These are phyloP conservation scores for Sitta europaea DNA, from an alignment of 2,113 vertebrate species.

Conservation along the genomic window DNA sequence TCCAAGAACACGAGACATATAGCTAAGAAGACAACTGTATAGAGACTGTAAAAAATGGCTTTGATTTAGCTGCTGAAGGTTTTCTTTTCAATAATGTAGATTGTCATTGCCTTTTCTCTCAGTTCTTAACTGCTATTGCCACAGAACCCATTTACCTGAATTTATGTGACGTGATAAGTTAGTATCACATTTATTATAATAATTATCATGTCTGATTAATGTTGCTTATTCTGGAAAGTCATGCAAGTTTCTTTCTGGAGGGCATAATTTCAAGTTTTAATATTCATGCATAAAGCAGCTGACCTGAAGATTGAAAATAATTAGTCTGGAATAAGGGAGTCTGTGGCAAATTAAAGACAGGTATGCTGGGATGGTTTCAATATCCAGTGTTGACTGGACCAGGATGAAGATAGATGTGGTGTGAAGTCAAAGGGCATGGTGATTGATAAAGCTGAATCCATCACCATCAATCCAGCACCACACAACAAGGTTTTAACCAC, in stretches of 20 bases:
- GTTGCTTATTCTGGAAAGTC: constrained; percentile 33
- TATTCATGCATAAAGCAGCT: constrained; percentile 1
- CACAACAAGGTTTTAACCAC: background rate
- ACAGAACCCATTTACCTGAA: constrained; percentile 21
- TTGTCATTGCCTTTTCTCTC: background rate
- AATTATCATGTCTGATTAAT: constrained; percentile 50
- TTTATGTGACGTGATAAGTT: constrained; percentile 29
- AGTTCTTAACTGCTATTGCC: background rate
- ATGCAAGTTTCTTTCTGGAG: constrained; percentile 28
- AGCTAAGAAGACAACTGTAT: background rate
- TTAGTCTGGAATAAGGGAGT: background rate
- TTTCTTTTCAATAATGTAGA: constrained; percentile 29
- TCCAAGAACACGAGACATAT: background rate
- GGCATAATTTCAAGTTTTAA: constrained; percentile 27
- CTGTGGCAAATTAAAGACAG: background rate
- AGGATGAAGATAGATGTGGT: background rate
- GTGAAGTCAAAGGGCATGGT: background rate
- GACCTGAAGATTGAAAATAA: background rate
- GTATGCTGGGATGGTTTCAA: background rate
- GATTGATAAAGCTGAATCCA: background rate
- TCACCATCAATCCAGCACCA: background rate
- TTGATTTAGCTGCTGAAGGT: background rate
- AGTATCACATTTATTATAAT: constrained; percentile 41
- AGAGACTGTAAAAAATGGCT: background rate
- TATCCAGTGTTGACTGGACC: background rate